A percentile compares a stretch with the other conserved stretches of the same genome.
Conservation (phyloP, 2,797 vertebrate species). For the Masticophis lateralis region DNA sequence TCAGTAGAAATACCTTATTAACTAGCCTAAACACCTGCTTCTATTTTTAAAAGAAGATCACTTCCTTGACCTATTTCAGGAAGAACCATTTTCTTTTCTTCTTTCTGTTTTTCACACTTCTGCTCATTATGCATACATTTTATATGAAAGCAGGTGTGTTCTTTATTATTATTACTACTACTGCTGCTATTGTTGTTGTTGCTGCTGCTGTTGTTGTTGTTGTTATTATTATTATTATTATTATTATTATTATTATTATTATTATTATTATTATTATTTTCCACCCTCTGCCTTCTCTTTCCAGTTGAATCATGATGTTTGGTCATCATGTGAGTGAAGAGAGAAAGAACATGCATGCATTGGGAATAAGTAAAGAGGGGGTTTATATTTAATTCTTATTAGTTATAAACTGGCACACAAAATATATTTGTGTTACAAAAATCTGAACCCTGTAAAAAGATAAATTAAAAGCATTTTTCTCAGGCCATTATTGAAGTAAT, state of each 20-base stretch:
- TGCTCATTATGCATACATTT: background rate
- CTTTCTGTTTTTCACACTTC: background rate
- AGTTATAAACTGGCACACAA: constrained; percentile 48
- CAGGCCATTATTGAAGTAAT: background rate
- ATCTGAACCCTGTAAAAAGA: background rate
- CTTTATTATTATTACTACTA: too few relatives aligned
- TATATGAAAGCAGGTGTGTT: too few relatives aligned
- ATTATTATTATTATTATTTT: too few relatives aligned
- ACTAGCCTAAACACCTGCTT: background rate
- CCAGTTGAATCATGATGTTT: constrained; percentile 50
- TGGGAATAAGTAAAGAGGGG: constrained; percentile 33
- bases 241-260: too few relatives aligned
- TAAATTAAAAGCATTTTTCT: background rate
- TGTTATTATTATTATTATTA: too few relatives aligned
- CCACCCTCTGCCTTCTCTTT: background rate
- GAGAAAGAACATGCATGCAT: constrained; percentile 38
- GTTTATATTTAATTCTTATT: constrained; percentile 21
- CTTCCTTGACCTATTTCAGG: background rate
- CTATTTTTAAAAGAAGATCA: background rate
- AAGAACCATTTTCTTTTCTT: background rate
- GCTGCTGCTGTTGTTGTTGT: too few relatives aligned
- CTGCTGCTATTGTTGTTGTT: too few relatives aligned
- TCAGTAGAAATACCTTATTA: background rate
- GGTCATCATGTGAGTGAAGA: constrained; percentile 16
- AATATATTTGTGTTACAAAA: background rate